A percentile compares a stretch with the other conserved stretches of the same genome.
Evolutionary conservation across 2,888 invertebrate genomes (phyloP).

Genomic region (Plebejus melissa): DNA sequence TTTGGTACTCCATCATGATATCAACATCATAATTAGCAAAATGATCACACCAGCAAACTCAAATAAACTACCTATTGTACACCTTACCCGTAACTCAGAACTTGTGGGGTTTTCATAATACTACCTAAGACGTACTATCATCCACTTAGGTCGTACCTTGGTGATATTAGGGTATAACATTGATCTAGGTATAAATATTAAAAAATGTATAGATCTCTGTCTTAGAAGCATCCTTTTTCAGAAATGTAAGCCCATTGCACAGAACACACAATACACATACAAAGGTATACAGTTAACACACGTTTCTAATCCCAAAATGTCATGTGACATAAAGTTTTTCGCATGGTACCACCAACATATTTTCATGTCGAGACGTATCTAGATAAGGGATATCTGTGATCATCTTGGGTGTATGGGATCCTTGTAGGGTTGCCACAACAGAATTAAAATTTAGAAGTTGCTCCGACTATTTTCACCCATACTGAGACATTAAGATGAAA

Average conservation of each 20-base stretch:
- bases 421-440: not conserved
- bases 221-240: too few relatives aligned
- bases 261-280: not conserved
- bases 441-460: not conserved
- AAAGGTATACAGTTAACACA: not conserved
- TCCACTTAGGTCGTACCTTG: too few relatives aligned
- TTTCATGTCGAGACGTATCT: slow-evolving; percentile 8
- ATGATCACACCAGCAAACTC: too few relatives aligned
- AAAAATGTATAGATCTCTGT: too few relatives aligned
- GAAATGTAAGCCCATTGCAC: not conserved
- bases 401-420: slow-evolving; percentile 7
- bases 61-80: too few relatives aligned
- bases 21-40: too few relatives aligned
- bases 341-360: slow-evolving; percentile 16
- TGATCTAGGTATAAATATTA: too few relatives aligned
- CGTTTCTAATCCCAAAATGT: slow-evolving; percentile 20
- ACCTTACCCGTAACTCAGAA: too few relatives aligned
- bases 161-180: too few relatives aligned
- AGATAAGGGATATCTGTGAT: slow-evolving; percentile 20
- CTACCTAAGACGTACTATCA: too few relatives aligned
- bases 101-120: too few relatives aligned
- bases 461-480: not conserved
- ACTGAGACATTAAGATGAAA: not conserved
- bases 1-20: too few relatives aligned
- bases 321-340: slow-evolving; percentile 18